Base-by-base conservation (phyloP, 1,140 invertebrate species). In the Papilio aristodemus region DNA sequence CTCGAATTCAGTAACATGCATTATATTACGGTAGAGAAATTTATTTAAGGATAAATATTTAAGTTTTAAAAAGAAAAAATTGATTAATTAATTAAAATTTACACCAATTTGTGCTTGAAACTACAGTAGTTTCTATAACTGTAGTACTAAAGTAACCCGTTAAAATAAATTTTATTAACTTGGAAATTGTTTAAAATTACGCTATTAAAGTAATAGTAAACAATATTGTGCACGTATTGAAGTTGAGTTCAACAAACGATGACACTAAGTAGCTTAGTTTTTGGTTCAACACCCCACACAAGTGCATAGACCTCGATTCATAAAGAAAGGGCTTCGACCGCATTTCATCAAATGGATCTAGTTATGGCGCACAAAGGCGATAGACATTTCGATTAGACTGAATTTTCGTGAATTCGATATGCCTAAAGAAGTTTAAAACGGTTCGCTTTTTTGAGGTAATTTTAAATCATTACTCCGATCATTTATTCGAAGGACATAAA, bases 231-330 rank as follows among this genome's bases (percentile, higher is more conserved):
- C 22, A 58, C 13, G 13, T 19, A 36, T 32, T 13, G 27, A 36
- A 58, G n/a, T 3, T 19, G 36, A 36, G 59, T 62, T 62, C 59
- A 38, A 62, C 32, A 62, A 62, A 62, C 59, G 27, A 62, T 13
- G 58, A 59, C 13, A 19, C 17, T 54, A 54, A 54, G 59, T 37
- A 62, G 36, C 39, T 66, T 25, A 66, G 63, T 43, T 66, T 66
- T 66, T 27, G 41, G 63, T 66, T 66, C 63, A 66, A 66, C 63
- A 66, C 41, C 41, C 63, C 22, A 66, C 63, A 14, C 41, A 27
- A 66, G 78, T 76, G 74, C 75, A 77, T 74, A 70, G 75, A 68
- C 72, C 78, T 71, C 63, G 27, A 38, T 66, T 68, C 70, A 62
- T 69, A 63, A 69, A 68, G 54, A 76, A 73, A 74, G 72, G 75